phyloP scores from a whole-genome alignment of 2,888 invertebrate genomes.

The Pediacus dermestoides region DNA sequence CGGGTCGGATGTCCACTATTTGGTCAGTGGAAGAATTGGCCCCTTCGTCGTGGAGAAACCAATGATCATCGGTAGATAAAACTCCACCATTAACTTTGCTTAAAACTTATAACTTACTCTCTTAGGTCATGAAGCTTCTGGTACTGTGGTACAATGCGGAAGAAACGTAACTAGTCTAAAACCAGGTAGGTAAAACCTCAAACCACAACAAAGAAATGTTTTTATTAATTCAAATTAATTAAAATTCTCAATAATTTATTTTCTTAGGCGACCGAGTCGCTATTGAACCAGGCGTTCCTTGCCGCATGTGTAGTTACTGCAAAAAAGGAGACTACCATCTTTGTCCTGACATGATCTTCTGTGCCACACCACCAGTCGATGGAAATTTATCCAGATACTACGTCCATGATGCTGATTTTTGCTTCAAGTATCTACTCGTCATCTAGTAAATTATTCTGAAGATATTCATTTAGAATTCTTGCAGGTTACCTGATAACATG shows the following conservation, averaged over 20 bases:
- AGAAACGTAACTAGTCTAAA: constrained; percentile 65
- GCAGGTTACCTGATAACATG: constrained; percentile 83
- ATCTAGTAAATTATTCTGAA: constrained; percentile 34
- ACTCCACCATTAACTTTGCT: neutral
- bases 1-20: constrained; percentile 93
- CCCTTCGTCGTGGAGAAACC: constrained; percentile 81
- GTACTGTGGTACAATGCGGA: constrained; percentile 73
- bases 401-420: constrained; percentile 86
- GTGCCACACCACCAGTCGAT: constrained; percentile 92
- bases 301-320: constrained; percentile 79
- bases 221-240: constrained; percentile 4
- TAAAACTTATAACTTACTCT: constrained; percentile 54
- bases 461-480: constrained; percentile 1
- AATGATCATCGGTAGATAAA: constrained; percentile 77
- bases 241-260: constrained; percentile 4
- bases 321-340: constrained; percentile 88
- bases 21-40: constrained; percentile 79
- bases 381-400: constrained; percentile 86
- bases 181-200: constrained; percentile 50
- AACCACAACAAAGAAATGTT: constrained; percentile 4
- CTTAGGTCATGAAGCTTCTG: constrained; percentile 90
- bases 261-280: constrained; percentile 75
- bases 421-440: constrained; percentile 83
- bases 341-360: constrained; percentile 82
- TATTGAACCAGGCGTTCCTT: constrained; percentile 90